These are phyloP conservation scores for Bovichtus variegatus DNA, from an alignment of 2,797 vertebrate genomes.

Conservation along the genomic window DNA sequence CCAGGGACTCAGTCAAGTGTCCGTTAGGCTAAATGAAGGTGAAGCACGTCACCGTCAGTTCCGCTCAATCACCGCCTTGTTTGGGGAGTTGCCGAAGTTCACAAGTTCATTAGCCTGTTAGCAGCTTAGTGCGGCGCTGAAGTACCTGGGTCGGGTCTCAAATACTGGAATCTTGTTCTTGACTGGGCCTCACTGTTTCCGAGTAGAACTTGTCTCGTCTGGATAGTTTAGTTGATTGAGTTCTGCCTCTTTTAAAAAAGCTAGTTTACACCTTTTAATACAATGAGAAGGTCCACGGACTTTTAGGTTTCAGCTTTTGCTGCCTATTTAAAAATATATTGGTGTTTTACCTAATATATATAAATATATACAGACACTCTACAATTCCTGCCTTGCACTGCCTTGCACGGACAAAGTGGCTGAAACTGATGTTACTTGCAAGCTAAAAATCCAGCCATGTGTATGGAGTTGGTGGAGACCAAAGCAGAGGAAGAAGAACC, in stretches of 20 bases:
- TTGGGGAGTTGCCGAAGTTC: constrained; percentile 63
- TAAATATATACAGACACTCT: no score
- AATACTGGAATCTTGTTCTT: neutral
- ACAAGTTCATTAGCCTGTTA: constrained; percentile 67
- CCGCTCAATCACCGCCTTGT: constrained; percentile 73
- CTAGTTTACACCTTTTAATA: neutral
- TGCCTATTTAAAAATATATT: neutral
- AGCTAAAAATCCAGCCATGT: neutral
- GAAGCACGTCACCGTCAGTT: constrained; percentile 78
- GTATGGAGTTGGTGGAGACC: neutral
- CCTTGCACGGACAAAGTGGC: no score
- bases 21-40: constrained; percentile 81
- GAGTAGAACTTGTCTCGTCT: neutral
- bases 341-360: no score
- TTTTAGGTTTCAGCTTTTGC: no score
- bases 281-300: neutral
- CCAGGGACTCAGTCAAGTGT: constrained; percentile 78
- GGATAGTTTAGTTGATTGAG: neutral
- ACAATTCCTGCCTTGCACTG: no score
- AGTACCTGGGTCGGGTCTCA: neutral
- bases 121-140: neutral
- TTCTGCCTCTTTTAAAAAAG: neutral
- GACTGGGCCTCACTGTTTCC: neutral
- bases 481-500: neutral
- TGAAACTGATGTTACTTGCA: neutral